Conservation (phyloP, 2,797 vertebrate species). For the Valencia hispanica region DNA sequence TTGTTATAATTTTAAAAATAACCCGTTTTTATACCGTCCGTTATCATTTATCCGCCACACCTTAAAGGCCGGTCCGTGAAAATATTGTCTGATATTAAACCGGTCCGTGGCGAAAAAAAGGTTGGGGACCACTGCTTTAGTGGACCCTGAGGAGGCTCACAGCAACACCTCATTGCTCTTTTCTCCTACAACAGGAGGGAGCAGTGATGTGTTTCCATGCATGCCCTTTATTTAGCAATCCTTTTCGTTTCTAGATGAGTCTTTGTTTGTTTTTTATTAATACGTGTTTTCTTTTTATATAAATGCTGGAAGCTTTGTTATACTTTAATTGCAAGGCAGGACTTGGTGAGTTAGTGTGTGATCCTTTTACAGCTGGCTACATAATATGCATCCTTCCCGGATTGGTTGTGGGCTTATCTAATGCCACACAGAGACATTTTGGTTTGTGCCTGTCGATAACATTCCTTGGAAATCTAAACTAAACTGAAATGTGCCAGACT, state of each 20-base stretch:
- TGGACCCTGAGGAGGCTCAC: slow-evolving; percentile 38
- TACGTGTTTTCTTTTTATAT: background rate
- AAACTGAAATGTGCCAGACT: background rate
- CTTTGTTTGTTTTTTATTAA: background rate
- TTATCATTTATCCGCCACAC: too few relatives aligned
- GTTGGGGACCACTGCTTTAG: too few relatives aligned
- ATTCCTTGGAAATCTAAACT: slow-evolving; percentile 1
- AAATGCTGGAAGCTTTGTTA: background rate
- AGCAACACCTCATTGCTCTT: background rate
- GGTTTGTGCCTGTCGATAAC: background rate
- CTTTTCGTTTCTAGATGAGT: background rate
- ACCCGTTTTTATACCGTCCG: too few relatives aligned
- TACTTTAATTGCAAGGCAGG: background rate
- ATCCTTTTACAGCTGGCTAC: background rate
- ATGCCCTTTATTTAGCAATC: slow-evolving; percentile 3
- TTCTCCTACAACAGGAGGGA: slow-evolving; percentile 1
- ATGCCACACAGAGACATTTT: background rate
- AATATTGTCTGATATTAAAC: too few relatives aligned
- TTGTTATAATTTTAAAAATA: too few relatives aligned
- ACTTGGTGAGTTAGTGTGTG: background rate
- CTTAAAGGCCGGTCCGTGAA: too few relatives aligned
- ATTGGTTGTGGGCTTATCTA: background rate
- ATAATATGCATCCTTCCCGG: background rate
- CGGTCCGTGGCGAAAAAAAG: too few relatives aligned
- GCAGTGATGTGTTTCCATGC: slow-evolving; percentile 16